Base-by-base conservation (phyloP, 1,140 invertebrate species). In the Achatina immaculata region DNA sequence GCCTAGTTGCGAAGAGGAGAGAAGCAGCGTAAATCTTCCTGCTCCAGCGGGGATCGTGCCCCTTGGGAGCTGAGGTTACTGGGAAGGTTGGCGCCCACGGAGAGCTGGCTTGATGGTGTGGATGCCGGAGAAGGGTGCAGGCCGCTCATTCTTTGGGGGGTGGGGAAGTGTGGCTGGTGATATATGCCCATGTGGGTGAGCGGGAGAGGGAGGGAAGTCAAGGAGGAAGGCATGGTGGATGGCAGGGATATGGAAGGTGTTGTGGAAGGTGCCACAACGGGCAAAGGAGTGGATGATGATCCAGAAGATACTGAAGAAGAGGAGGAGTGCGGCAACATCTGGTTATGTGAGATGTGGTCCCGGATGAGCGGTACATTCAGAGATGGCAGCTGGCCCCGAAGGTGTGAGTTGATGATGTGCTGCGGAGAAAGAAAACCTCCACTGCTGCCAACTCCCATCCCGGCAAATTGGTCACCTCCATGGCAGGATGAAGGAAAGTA, bases 71-170 rank as follows among this genome's bases (percentile, higher is more conserved):
- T 71, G 0, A 80, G 45, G 40, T 80, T 80, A 31, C 78, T 80
- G 42, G 84, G 77, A 19, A 75, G 73, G 43, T 62, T 78, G 42
- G 74, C 80, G 11, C 58, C 58, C 31, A 79, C 77, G 21, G 77
- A 75, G 34, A 48, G 21, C 28, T 58, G 80, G 42, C 74, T 82
- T 55, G 81, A 82, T 68, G 82, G 65, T 65, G 86, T 69, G 78
- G 81, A 42, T 78, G 84, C 62, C 43, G 85, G 31, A 78, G 66
- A 55, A n/a, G 78, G 78, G 45, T 80, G 78, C 34, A 71, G 42
- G 24, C 78, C 78, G 11, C 66, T 43, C 62, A 78, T 78, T 28
- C 76, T 40, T 43, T 78, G 76, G 28, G 76, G 1, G 28, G 38
- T 40, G 4, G 62, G 9, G 45, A 80, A 80, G 68, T 80, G 78